phyloP scores from a whole-genome alignment of 2,797 vertebrate genomes.

The Anguilla marmorata region DNA sequence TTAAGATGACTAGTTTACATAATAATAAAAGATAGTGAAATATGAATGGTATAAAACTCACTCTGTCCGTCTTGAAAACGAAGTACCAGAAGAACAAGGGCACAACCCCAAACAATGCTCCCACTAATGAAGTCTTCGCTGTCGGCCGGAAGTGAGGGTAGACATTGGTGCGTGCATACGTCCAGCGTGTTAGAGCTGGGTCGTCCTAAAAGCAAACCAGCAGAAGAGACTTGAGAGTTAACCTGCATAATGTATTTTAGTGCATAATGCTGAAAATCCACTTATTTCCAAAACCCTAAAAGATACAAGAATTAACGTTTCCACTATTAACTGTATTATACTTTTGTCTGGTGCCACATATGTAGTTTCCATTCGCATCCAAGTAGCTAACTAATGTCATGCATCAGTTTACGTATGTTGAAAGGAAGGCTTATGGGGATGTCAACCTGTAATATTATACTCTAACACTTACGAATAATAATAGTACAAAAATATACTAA shows the following conservation, averaged over 20 bases:
- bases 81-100: constrained; percentile 64
- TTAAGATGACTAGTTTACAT: too few species aligned
- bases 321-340: not conserved
- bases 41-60: not conserved
- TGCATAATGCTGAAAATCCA: not conserved
- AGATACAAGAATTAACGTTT: not conserved
- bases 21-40: not conserved
- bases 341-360: not conserved
- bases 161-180: constrained; percentile 62
- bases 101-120: constrained; percentile 43
- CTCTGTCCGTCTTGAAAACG: constrained; percentile 56
- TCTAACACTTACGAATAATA: not conserved
- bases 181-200: constrained; percentile 69
- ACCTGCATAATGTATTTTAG: not conserved
- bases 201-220: constrained; percentile 46
- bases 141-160: constrained; percentile 67
- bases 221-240: not conserved
- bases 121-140: constrained; percentile 63
- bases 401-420: not conserved
- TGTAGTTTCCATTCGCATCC: not conserved
- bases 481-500: not conserved
- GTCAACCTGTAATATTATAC: not conserved
- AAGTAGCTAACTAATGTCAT: not conserved
- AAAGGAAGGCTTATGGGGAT: not conserved
- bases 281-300: not conserved